A percentile compares a stretch with the other conserved stretches of the same genome.
Conservation (phyloP, 92 coral and sea anemone genomes). For the Bergia sp. region DNA sequence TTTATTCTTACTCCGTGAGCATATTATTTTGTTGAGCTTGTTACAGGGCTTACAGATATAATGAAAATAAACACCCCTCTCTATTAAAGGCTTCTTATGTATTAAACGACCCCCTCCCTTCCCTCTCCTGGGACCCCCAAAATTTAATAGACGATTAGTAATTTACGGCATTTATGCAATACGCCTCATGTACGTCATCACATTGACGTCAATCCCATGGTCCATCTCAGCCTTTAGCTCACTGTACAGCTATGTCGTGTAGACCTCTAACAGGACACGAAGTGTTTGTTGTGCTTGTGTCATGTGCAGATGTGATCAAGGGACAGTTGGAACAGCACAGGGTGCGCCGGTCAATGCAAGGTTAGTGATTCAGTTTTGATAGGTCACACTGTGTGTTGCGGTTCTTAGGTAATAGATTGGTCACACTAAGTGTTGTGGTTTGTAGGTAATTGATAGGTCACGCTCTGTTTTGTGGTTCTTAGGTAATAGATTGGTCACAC, state of each 20-base stretch:
- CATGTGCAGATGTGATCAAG: constrained; percentile 72
- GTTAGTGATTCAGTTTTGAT: constrained; percentile 37
- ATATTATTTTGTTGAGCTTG: too few relatives aligned
- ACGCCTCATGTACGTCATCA: too few relatives aligned
- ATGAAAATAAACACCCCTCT: too few relatives aligned
- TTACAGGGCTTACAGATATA: too few relatives aligned
- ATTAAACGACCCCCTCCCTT: too few relatives aligned
- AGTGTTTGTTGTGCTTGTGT: not conserved
- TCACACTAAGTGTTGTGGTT: not conserved
- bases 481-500: not conserved
- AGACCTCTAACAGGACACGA: not conserved
- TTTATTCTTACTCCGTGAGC: too few relatives aligned
- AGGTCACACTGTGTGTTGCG: not conserved
- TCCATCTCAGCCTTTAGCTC: not conserved
- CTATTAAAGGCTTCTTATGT: too few relatives aligned
- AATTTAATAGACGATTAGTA: too few relatives aligned
- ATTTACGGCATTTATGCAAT: too few relatives aligned
- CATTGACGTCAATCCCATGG: too few relatives aligned
- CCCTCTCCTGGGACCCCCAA: too few relatives aligned
- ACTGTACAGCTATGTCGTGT: not conserved
- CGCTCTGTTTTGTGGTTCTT: not conserved
- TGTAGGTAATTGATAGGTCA: not conserved
- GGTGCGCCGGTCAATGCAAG: constrained; percentile 95
- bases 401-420: not conserved
- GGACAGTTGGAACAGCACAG: constrained; percentile 96